Conservation (phyloP, 2,888 invertebrate species). For the Meteorus cinctellus region DNA sequence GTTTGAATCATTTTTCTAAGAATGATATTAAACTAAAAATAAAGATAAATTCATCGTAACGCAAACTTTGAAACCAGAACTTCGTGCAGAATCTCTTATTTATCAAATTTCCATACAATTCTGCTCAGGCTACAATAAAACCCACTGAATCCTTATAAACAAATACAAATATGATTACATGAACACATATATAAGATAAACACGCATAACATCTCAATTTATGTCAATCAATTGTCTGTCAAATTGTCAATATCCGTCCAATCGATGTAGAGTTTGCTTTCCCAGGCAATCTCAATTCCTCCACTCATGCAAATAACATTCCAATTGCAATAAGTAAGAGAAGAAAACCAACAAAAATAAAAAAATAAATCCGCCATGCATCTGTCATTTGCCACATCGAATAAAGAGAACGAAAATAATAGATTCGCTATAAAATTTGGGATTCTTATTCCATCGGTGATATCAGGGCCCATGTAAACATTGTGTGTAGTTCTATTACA, state of each 20-base stretch:
- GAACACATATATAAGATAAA: not conserved
- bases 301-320: not conserved
- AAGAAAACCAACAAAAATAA: not conserved
- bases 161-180: not conserved
- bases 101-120: too few relatives aligned
- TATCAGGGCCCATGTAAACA: conserved; percentile 20
- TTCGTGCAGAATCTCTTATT: too few relatives aligned
- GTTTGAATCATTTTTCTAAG: too few relatives aligned
- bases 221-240: not conserved
- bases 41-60: too few relatives aligned
- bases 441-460: not conserved
- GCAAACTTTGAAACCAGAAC: too few relatives aligned
- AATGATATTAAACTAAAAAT: too few relatives aligned
- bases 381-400: not conserved
- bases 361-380: not conserved
- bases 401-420: not conserved
- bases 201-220: not conserved
- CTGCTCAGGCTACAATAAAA: not conserved
- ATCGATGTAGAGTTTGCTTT: conserved; percentile 23
- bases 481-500: not conserved
- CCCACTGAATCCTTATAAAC: not conserved
- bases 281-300: not conserved
- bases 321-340: conserved; percentile 2
- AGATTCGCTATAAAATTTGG: not conserved
- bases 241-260: conserved; percentile 29